Conservation (phyloP, 2,888 invertebrate species). For the Unio pictorum region DNA sequence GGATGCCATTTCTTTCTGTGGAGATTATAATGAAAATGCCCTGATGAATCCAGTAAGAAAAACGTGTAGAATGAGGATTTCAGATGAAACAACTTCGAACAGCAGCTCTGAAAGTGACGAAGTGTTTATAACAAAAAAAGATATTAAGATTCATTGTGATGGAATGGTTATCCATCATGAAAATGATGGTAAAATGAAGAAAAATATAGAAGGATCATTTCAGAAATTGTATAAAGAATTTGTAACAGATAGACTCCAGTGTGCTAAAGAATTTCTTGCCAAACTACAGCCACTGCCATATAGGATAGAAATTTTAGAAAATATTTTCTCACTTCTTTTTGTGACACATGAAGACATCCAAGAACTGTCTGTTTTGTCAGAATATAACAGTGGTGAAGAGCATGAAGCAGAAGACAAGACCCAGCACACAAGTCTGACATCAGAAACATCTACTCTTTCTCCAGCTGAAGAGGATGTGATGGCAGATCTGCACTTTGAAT, state of each 20-base stretch:
- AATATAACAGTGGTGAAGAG: constrained; percentile 53
- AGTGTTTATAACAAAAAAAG: constrained; percentile 6
- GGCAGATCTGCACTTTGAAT: too few species aligned
- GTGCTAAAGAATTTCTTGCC: constrained; percentile 45
- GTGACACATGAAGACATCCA: constrained; percentile 78
- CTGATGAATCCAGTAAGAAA: constrained; percentile 52
- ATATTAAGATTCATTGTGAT: not conserved
- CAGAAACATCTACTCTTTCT: too few species aligned
- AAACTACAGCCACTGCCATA: constrained; percentile 63
- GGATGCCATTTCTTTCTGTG: constrained; percentile 63
- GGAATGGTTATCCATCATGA: constrained; percentile 13
- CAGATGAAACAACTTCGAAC: constrained; percentile 7
- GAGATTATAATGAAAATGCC: constrained; percentile 44
- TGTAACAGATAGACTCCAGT: constrained; percentile 50
- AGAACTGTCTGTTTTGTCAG: constrained; percentile 72
- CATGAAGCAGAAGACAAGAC: constrained; percentile 27
- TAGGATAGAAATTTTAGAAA: constrained; percentile 79
- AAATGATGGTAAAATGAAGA: not conserved
- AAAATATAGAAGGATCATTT: constrained; percentile 19
- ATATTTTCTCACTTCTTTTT: constrained; percentile 82
- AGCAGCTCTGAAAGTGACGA: constrained; percentile 21
- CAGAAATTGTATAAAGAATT: constrained; percentile 46
- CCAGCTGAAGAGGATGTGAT: too few species aligned
- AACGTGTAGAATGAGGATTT: constrained; percentile 16
- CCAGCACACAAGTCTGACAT: constrained; percentile 11